phyloP scores from a whole-genome alignment of 1,140 invertebrate genomes.

The Dendroctonus valens region DNA sequence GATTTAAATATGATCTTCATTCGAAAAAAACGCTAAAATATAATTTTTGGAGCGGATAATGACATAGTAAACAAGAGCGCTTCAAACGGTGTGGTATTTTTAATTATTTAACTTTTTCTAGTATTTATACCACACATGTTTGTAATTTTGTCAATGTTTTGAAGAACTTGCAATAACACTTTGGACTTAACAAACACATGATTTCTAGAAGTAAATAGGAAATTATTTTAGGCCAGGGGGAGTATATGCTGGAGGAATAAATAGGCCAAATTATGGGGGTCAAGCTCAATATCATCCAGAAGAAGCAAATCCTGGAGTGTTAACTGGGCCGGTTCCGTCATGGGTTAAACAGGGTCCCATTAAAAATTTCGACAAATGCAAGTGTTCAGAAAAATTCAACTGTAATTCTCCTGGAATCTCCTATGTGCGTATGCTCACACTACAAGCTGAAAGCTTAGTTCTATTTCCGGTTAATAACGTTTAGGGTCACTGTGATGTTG shows the following conservation, averaged over 20 bases:
- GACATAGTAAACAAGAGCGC: too few relatives aligned
- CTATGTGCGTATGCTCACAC: constrained; percentile 52
- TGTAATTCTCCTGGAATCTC: constrained; percentile 56
- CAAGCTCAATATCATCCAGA: constrained; percentile 29
- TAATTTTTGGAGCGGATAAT: too few relatives aligned
- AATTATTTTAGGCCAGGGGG: constrained; percentile 38
- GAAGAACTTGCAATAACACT: too few relatives aligned
- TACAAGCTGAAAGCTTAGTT: not conserved
- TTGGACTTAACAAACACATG: too few relatives aligned
- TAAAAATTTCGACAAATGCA: constrained; percentile 55
- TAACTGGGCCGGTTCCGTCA: constrained; percentile 52
- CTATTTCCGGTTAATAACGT: not conserved
- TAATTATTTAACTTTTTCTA: too few relatives aligned
- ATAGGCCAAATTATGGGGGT: constrained; percentile 19
- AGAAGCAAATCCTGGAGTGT: constrained; percentile 35
- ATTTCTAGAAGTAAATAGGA: too few relatives aligned
- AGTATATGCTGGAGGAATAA: constrained; percentile 27
- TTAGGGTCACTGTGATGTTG: constrained; percentile 56
- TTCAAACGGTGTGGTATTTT: too few relatives aligned
- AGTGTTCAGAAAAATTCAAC: constrained; percentile 58
- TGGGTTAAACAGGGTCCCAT: constrained; percentile 50
- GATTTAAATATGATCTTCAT: too few relatives aligned
- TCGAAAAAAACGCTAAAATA: too few relatives aligned
- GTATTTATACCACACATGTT: too few relatives aligned
- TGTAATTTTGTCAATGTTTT: too few relatives aligned